These are phyloP conservation scores for Ashinkailepas kermadecensis DNA, from an alignment of 2,888 invertebrate genomes.

Conservation along the genomic window DNA sequence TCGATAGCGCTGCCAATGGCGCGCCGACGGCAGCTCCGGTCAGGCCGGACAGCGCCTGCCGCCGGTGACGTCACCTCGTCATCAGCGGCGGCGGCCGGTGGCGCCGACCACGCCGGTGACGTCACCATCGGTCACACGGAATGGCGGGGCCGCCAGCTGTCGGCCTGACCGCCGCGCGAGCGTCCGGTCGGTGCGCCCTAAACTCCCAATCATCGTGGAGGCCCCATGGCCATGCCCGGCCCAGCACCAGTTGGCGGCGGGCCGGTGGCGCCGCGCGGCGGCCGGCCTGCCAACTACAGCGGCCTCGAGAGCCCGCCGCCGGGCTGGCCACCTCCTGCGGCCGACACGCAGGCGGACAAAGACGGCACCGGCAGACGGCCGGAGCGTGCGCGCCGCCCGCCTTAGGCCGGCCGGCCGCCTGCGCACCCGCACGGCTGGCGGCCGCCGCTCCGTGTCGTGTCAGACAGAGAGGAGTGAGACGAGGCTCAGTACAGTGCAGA, in stretches of 20 bases:
- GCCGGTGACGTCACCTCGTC: too few species aligned
- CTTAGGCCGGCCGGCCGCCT: neutral
- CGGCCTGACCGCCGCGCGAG: neutral
- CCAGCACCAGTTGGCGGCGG: neutral
- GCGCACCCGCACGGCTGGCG: too few species aligned
- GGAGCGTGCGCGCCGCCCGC: too few species aligned
- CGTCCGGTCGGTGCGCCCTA: neutral
- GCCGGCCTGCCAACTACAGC: neutral
- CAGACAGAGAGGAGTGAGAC: too few species aligned
- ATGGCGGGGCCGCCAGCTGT: neutral
- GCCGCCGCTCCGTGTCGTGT: too few species aligned
- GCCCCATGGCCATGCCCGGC: neutral
- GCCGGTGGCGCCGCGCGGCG: neutral
- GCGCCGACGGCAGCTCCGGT: too few species aligned
- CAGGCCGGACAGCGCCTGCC: too few species aligned
- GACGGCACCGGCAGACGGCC: neutral
- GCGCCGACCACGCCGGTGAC: neutral
- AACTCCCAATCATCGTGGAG: too few species aligned
- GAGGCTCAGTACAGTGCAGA: too few species aligned
- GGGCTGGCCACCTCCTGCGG: neutral
- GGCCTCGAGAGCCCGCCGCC: neutral
- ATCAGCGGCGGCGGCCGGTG: neutral
- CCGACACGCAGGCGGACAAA: slow-evolving; percentile 7
- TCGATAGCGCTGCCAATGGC: too few species aligned
- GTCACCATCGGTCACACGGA: neutral